A percentile compares a stretch with the other conserved stretches of the same genome.
Conservation (phyloP, 2,888 invertebrate genomes). For the Parnassius orleans region DNA sequence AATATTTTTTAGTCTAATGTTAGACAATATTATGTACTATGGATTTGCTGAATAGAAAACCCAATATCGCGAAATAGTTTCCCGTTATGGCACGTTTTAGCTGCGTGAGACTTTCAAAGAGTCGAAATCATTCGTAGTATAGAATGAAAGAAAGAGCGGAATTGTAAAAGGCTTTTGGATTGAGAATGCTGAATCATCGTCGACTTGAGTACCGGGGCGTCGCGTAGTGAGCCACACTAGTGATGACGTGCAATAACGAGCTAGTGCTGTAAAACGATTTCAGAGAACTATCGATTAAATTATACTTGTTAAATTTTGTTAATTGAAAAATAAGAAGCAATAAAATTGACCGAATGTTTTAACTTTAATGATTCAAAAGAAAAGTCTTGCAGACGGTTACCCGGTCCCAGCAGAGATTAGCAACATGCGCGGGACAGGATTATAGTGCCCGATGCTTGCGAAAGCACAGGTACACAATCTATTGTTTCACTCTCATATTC, state of each 20-base stretch:
- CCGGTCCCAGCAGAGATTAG: no score
- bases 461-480: no score
- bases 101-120: slow-evolving; percentile 59
- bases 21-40: background rate
- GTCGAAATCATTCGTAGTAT: slow-evolving; percentile 56
- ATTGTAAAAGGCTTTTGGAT: slow-evolving; percentile 75
- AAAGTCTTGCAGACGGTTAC: no score
- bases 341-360: no score
- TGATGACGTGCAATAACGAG: slow-evolving; percentile 74
- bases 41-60: slow-evolving; percentile 27
- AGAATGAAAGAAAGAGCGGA: slow-evolving; percentile 69
- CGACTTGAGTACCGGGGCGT: slow-evolving; percentile 56
- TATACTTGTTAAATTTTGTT: background rate
- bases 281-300: slow-evolving; percentile 22
- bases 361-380: no score
- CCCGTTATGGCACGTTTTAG: slow-evolving; percentile 46
- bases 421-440: no score
- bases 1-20: no score
- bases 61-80: slow-evolving; percentile 34
- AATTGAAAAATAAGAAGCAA: no score
- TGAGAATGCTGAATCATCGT: slow-evolving; percentile 77
- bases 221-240: slow-evolving; percentile 48
- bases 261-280: slow-evolving; percentile 40
- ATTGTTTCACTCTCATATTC: no score
- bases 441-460: no score